Base-by-base conservation (phyloP, 2,113 vertebrate genomes). In the Oostethus manadensis region DNA sequence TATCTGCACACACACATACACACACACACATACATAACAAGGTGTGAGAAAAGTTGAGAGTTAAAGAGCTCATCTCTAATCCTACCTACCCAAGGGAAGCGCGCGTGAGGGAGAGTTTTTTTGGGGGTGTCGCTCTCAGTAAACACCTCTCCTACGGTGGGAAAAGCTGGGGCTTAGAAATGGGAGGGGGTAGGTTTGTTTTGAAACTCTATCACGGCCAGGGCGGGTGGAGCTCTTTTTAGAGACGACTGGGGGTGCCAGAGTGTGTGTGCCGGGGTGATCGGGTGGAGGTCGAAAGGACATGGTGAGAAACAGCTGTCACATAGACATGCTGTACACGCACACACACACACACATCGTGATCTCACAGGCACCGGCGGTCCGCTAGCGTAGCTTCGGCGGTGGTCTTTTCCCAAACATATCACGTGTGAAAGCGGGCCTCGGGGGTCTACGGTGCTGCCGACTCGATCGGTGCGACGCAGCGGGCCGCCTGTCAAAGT, bases 151-250 rank as follows among this genome's bases (percentile, higher is more conserved):
- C 1, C 60, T 35, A 51, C 23, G 40, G 58, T 38, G 62, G 49
- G 66, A 58, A 62, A 62, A 15, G 29, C 10, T 40, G 23, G 13
- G 42, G 44, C 11, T 26, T 40, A 42, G 23, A 46, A 46, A 46
- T n/a, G 21, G 33, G 56, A 29, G 56, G 42, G 55, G 58, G 56
- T 10, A 4, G 58, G 76, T 79, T 88, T 89, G 87, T 88, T 90
- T 90, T 87, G 85, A 87, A 88, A 89, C 75, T 70, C 50, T 66
- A 83, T 76, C 55, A 35, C 18, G 26, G 68, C 74, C 61, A 26
- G 46, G 62, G 75, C 55, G 59, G 70, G 63, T 58, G 64, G 70
- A 22, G 67, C 42, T 72, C 47, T 85, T 42, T 55, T 29, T 55
- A 11, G 53, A 42, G 35, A 55, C 11, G n/a, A 21, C 6, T 11